Conservation (phyloP, 2,797 vertebrate genomes). For the Notolabrus celidotus region DNA sequence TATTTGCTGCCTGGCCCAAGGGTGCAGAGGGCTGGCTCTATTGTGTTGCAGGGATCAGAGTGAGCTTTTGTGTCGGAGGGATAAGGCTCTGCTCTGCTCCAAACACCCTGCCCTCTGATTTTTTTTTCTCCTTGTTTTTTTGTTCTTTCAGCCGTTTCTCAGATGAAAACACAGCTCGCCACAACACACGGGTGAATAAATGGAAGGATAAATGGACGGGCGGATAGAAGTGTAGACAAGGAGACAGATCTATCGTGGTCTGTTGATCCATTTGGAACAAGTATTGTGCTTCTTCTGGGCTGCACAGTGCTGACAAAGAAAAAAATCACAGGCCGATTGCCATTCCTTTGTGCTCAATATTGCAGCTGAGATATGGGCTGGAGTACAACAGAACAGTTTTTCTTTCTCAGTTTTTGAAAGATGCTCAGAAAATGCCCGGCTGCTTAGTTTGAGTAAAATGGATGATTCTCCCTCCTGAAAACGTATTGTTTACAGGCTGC, state of each 20-base stretch:
- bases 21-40: conserved; percentile 52
- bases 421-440: conserved; percentile 40
- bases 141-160: conserved; percentile 56
- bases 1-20: conserved; percentile 74
- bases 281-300: conserved; percentile 25
- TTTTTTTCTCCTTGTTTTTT: conserved; percentile 16
- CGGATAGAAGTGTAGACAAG: conserved; percentile 64
- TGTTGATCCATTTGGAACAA: conserved; percentile 53
- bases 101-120: conserved; percentile 52
- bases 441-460: conserved; percentile 58
- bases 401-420: conserved; percentile 48
- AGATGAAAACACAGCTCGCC: conserved; percentile 45
- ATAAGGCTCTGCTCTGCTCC: conserved; percentile 65
- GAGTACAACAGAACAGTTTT: conserved; percentile 26
- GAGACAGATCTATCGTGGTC: conserved; percentile 59
- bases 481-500: conserved; percentile 46
- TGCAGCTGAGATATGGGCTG: conserved; percentile 45
- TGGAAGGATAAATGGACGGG: conserved; percentile 46
- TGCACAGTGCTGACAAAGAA: conserved; percentile 56
- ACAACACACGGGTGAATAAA: conserved; percentile 47
- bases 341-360: conserved; percentile 41
- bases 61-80: conserved; percentile 70
- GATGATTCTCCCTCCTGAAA: conserved; percentile 43
- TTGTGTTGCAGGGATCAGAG: conserved; percentile 78
- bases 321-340: conserved; percentile 46